Conservation (phyloP, 2,797 vertebrate genomes). For the Tachyglossus aculeatus region DNA sequence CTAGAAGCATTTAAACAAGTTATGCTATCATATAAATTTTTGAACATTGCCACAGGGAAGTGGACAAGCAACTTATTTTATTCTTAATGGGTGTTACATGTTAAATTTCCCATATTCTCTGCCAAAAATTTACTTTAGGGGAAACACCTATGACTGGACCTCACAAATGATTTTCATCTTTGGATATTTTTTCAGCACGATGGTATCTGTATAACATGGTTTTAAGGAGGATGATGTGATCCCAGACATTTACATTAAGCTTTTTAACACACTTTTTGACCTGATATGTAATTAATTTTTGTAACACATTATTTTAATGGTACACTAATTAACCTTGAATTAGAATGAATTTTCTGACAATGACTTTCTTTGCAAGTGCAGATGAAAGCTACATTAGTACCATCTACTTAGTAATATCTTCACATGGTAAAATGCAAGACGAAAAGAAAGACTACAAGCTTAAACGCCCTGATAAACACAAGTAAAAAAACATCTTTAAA, state of each 20-base stretch:
- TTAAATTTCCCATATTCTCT: slow-evolving; percentile 38
- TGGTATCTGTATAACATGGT: slow-evolving; percentile 14
- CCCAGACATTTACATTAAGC: slow-evolving; percentile 32
- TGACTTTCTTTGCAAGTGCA: slow-evolving; percentile 57
- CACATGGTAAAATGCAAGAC: slow-evolving; percentile 10
- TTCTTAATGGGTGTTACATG: slow-evolving; percentile 62
- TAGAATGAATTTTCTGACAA: slow-evolving; percentile 72
- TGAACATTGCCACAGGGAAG: slow-evolving; percentile 34
- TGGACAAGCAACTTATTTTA: slow-evolving; percentile 62
- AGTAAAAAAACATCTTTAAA: slow-evolving; percentile 19
- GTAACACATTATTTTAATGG: slow-evolving; percentile 73
- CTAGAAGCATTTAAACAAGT: slow-evolving; percentile 30
- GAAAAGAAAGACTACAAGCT: slow-evolving; percentile 13
- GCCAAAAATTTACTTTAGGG: slow-evolving; percentile 64
- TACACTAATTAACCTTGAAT: slow-evolving; percentile 77
- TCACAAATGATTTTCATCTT: slow-evolving; percentile 17
- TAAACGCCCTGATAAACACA: slow-evolving; percentile 43
- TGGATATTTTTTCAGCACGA: slow-evolving; percentile 24
- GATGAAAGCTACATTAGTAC: slow-evolving; percentile 50
- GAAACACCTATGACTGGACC: slow-evolving; percentile 55
- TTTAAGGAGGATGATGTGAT: slow-evolving; percentile 52
- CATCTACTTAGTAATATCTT: slow-evolving; percentile 43
- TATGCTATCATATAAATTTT: slow-evolving; percentile 56
- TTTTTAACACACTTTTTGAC: slow-evolving; percentile 71
- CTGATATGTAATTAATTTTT: slow-evolving; percentile 72